Evolutionary conservation across 35 echinoderm and acorn worm genomes (phyloP).

Genomic region (Eucidaris tribuloides): DNA sequence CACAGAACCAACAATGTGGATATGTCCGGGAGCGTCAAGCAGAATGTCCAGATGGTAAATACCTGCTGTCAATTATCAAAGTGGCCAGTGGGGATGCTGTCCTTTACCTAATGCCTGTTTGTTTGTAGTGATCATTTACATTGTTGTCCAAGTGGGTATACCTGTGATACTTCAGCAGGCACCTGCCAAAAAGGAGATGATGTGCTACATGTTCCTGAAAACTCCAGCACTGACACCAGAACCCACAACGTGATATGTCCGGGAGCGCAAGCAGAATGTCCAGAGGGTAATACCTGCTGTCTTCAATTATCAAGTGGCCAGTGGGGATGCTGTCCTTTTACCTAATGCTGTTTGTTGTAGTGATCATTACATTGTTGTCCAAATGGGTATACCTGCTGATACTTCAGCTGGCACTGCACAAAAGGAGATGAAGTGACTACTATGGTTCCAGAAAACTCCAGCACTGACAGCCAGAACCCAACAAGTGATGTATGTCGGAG

Average conservation of each 20-base stretch:
- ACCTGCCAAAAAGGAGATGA: constrained; percentile 43
- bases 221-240: no score
- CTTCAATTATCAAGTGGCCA: no score
- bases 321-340: no score
- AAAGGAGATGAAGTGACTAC: constrained; percentile 24
- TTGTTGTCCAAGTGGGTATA: neutral
- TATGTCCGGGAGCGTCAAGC: constrained; percentile 9
- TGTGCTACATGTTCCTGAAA: no score
- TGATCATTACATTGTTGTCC: neutral
- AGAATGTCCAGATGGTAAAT: constrained; percentile 31
- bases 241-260: no score
- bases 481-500: neutral
- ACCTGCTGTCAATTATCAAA: neutral
- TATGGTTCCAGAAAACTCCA: constrained; percentile 41
- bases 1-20: neutral
- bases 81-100: constrained; percentile 41
- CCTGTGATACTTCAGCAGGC: neutral
- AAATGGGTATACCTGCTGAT: neutral
- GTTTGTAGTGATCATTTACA: constrained; percentile 49
- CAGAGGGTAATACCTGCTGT: no score
- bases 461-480: no score
- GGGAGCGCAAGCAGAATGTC: no score
- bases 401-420: constrained; percentile 5
- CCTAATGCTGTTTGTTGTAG: neutral
- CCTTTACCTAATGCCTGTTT: constrained; percentile 37